Evolutionary conservation across 2,888 invertebrate genomes (phyloP).

Genomic region (Caenorhabditis sp.): DNA sequence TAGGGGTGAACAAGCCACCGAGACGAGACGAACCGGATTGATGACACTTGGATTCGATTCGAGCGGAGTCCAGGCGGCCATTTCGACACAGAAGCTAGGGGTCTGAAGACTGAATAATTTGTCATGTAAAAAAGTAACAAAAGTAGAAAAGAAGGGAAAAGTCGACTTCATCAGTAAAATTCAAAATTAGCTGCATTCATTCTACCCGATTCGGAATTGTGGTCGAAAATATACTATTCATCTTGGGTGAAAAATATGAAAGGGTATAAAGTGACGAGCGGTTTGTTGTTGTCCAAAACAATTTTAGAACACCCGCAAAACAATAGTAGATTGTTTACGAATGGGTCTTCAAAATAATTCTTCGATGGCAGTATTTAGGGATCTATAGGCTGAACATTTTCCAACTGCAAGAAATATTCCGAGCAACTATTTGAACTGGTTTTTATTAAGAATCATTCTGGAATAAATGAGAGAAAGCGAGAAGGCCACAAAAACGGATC

Average conservation of each 20-base stretch:
- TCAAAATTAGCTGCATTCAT: too few relatives aligned
- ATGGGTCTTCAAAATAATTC: background rate
- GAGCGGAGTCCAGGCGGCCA: conserved; percentile 84
- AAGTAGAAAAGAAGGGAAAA: too few relatives aligned
- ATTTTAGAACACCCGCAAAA: background rate
- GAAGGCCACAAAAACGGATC: conserved; percentile 41
- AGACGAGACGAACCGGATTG: conserved; percentile 68
- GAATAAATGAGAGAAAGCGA: conserved; percentile 8
- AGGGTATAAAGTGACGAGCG: background rate
- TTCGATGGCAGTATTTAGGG: background rate
- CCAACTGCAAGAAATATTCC: too few relatives aligned
- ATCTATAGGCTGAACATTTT: too few relatives aligned
- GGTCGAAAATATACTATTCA: too few relatives aligned
- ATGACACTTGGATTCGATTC: conserved; percentile 86
- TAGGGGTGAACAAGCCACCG: conserved; percentile 1
- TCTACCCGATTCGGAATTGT: too few relatives aligned
- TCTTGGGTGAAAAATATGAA: background rate
- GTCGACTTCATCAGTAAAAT: too few relatives aligned
- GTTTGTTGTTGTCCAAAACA: background rate
- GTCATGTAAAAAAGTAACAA: too few relatives aligned
- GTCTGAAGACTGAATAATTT: too few relatives aligned
- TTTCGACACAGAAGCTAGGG: conserved; percentile 12
- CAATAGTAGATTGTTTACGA: background rate
- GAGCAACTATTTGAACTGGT: background rate
- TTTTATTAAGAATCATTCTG: conserved; percentile 5